Base-by-base conservation (phyloP, 2,888 invertebrate species). In the Pammene aurita region DNA sequence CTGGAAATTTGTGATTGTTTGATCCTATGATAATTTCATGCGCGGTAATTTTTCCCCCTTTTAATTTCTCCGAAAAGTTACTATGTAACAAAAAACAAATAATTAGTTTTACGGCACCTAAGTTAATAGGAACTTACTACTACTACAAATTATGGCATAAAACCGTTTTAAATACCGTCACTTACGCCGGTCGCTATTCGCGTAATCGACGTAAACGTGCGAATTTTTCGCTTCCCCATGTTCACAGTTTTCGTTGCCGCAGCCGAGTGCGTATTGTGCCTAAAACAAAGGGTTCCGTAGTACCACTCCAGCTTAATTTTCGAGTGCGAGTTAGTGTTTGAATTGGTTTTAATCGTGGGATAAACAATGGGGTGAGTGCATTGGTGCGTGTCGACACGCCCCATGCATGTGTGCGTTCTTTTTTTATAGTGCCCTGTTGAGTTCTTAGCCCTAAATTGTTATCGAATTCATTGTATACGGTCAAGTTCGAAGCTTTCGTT, bases 261-360 rank as follows among this genome's bases (percentile, higher is more conserved):
- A 66, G 75, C 76, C 75, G 85, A 83, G 84, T 75, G 75, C 77
- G 86, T 84, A 90, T 92, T 92, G 92, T 91, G 80, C 81, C 80
- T 88, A 89, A 92, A 92, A 92, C 91, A 92, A 92, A 89, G 83
- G 84, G 81, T 77, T 76, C 79, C 73, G 81, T 82, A 87, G 84
- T 78, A 85, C 86, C 86, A 88, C 89, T 91, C 84, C 80, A 90
- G 90, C 85, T 92, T 90, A 92, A 91, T 91, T 91, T 92, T 89
- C 76, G 88, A 92, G 91, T 86, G 87, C 86, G 90, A 87, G 89
- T 91, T 92, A 92, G 91, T 89, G 83, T 90, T 90, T 89, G 90
- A 91, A 90, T 90, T 89, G 88, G 86, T 88, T 87, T 88, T 91
- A 92, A 92, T 92, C 92, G 92, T 89, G 90, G 90, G 90, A 92